Evolutionary conservation across 2,797 vertebrate species (phyloP).

Genomic region (Oryzias dopingdopingensis): DNA sequence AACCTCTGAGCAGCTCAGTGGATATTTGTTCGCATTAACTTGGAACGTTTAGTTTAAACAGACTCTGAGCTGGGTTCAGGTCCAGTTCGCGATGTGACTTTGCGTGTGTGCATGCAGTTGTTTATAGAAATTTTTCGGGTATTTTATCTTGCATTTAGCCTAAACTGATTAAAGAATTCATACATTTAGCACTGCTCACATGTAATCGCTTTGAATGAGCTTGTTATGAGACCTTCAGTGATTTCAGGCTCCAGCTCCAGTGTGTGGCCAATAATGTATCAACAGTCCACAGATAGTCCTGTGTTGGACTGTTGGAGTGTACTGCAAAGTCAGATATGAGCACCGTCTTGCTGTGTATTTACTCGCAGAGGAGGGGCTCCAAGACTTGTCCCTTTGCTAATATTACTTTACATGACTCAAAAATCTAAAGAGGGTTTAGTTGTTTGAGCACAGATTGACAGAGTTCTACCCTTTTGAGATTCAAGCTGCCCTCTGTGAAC

Average conservation of each 20-base stretch:
- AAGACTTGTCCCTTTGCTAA: constrained; percentile 33
- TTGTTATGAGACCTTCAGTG: constrained; percentile 39
- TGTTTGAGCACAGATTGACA: constrained; percentile 15
- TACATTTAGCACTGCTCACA: constrained; percentile 13
- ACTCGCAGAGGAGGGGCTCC: constrained; percentile 29
- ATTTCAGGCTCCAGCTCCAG: constrained; percentile 41
- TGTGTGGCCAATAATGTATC: constrained; percentile 37
- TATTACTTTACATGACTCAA: constrained; percentile 45
- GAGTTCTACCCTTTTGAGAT: too few relatives aligned
- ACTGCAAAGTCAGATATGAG: constrained; percentile 50
- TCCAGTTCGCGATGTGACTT: constrained; percentile 42
- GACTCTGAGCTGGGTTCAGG: constrained; percentile 65
- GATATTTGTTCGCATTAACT: constrained; percentile 75
- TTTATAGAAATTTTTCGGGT: constrained; percentile 18
- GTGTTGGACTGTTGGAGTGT: constrained; percentile 51
- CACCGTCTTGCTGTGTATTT: constrained; percentile 59
- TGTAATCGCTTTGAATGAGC: constrained; percentile 19
- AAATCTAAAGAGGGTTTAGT: constrained; percentile 49
- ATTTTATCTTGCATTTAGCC: constrained; percentile 21
- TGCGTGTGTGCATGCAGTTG: constrained; percentile 17
- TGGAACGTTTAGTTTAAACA: constrained; percentile 75
- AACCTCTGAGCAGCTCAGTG: constrained; percentile 65
- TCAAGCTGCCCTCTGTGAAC: too few relatives aligned
- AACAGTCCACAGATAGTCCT: constrained; percentile 51
- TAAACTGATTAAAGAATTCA: constrained; percentile 18